Evolutionary conservation across 2,797 vertebrate species (phyloP).

Genomic region (Argyrosomus regius): DNA sequence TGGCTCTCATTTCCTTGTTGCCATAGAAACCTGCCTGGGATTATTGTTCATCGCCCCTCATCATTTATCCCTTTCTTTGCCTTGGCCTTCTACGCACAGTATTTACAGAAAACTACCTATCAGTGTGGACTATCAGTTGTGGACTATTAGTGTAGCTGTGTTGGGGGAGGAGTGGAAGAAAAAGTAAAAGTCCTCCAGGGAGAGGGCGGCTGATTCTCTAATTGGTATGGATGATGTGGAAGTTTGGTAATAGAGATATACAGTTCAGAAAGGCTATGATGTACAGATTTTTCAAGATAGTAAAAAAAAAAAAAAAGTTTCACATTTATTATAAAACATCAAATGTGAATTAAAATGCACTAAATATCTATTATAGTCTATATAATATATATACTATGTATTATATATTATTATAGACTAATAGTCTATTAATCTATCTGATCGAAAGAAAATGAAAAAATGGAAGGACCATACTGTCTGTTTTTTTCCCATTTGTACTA

Average conservation of each 20-base stretch:
- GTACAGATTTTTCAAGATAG: not conserved
- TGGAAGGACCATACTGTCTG: not conserved
- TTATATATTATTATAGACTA: no score
- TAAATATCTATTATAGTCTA: no score
- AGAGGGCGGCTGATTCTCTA: conserved; percentile 46
- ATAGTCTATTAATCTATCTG: not conserved
- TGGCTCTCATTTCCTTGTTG: conserved; percentile 69
- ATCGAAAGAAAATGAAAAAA: not conserved
- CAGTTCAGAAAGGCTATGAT: conserved; percentile 18
- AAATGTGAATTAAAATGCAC: not conserved
- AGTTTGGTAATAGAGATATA: conserved; percentile 46
- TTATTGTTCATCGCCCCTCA: conserved; percentile 63
- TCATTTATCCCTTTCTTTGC: conserved; percentile 57
- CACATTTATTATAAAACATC: not conserved
- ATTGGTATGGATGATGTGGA: conserved; percentile 48
- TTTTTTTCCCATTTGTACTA: not conserved
- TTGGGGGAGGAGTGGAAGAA: conserved; percentile 47
- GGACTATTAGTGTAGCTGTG: conserved; percentile 45
- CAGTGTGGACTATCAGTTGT: conserved; percentile 60
- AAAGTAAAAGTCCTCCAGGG: conserved; percentile 57
- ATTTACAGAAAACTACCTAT: conserved; percentile 67
- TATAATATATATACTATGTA: no score
- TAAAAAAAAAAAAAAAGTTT: no score
- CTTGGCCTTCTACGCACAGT: conserved; percentile 47
- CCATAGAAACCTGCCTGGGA: conserved; percentile 72